These are phyloP conservation scores for Platysternon megacephalum DNA, from an alignment of 2,113 vertebrate species.

Conservation along the genomic window DNA sequence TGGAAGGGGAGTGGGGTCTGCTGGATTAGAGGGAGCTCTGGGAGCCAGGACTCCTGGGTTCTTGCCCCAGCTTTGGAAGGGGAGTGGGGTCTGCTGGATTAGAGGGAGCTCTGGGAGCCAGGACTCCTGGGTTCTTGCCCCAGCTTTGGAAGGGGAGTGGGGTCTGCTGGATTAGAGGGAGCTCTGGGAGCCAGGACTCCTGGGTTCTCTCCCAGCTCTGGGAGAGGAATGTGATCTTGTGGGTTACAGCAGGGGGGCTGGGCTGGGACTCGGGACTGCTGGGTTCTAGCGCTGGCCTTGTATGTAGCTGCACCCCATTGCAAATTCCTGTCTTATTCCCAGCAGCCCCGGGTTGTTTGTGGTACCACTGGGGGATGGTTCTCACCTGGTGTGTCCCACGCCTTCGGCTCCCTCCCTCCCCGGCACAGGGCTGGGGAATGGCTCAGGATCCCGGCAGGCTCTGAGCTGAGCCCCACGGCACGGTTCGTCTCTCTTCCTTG, in stretches of 20 bases:
- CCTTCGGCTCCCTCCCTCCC: neutral
- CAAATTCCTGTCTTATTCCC: neutral
- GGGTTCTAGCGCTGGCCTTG: neutral
- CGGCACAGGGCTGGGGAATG: too few species aligned
- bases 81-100: too few species aligned
- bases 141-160: neutral
- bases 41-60: too few species aligned
- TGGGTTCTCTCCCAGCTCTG: too few species aligned
- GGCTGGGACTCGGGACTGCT: neutral
- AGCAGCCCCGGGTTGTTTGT: neutral
- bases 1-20: too few species aligned
- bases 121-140: too few species aligned
- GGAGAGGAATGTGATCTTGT: neutral
- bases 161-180: too few species aligned
- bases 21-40: too few species aligned
- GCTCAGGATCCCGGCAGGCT: neutral
- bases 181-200: too few species aligned
- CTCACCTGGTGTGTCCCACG: neutral
- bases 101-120: neutral
- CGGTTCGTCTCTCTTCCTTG: neutral
- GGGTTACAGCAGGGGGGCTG: too few species aligned
- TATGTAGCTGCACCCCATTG: neutral
- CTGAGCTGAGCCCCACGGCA: neutral
- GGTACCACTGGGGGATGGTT: neutral
- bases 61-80: too few species aligned